These are phyloP conservation scores for Tigriopus japonicus DNA, from an alignment of 1,140 invertebrate genomes.

Conservation along the genomic window DNA sequence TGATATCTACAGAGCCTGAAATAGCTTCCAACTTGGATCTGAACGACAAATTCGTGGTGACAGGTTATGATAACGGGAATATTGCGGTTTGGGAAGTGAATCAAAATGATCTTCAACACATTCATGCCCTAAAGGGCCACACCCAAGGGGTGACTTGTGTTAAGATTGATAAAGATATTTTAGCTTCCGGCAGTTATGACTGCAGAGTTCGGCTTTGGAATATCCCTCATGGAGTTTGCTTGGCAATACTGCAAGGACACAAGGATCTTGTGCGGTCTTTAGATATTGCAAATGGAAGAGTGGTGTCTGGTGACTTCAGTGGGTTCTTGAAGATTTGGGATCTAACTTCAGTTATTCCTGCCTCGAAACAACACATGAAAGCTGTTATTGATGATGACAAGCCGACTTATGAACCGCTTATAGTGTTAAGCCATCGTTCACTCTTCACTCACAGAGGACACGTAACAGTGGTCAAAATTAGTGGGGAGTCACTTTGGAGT, in stretches of 20 bases:
- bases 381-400: too few species aligned
- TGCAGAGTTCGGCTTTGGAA: neutral
- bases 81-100: neutral
- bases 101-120: neutral
- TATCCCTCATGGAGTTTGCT: neutral
- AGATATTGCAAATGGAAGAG: neutral
- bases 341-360: neutral
- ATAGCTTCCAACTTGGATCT: neutral
- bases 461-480: too few species aligned
- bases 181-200: constrained; percentile 3
- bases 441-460: too few species aligned
- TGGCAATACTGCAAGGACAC: neutral
- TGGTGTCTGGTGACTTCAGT: neutral
- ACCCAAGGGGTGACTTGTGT: constrained; percentile 1
- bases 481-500: too few species aligned
- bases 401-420: too few species aligned
- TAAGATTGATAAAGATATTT: neutral
- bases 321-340: constrained; percentile 1
- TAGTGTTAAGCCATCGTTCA: too few species aligned
- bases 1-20: neutral
- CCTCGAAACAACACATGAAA: too few species aligned
- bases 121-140: neutral
- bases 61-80: neutral
- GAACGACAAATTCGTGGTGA: neutral
- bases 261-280: neutral